Percentiles rank a stretch among this genome's conserved stretches.
phyloP scores from a whole-genome alignment of 2,113 vertebrate species.

The Mixornis gularis region DNA sequence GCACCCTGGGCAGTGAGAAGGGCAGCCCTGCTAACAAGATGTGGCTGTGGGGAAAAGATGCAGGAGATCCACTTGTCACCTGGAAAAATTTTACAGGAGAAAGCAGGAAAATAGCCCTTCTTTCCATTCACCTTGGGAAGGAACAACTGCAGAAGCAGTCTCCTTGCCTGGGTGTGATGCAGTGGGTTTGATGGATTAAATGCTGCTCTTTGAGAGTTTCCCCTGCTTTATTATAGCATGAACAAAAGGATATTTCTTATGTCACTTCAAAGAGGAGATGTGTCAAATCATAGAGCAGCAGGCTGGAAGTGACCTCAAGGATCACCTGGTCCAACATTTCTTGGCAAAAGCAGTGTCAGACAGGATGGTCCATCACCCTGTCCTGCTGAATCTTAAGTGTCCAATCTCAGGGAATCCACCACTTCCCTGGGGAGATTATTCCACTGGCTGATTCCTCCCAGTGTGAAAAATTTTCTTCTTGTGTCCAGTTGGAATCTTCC shows the following conservation, averaged over 20 bases:
- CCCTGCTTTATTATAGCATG: not conserved
- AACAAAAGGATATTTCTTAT: not conserved
- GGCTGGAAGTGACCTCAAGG: not conserved
- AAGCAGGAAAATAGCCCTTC: not conserved
- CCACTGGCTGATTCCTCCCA: not conserved
- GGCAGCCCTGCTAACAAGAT: not conserved
- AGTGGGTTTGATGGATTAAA: not conserved
- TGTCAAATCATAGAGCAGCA: not conserved
- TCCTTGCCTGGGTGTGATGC: not conserved
- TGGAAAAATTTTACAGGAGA: not conserved
- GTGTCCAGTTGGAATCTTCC: not conserved
- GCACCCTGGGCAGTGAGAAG: rapidly evolving
- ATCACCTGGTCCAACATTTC: not conserved
- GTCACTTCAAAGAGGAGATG: not conserved
- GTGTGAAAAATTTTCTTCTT: not conserved
- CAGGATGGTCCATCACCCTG: not conserved
- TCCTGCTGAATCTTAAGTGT: not conserved
- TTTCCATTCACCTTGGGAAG: not conserved
- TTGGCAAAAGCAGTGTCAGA: not conserved
- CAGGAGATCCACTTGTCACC: not conserved
- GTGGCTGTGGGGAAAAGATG: not conserved
- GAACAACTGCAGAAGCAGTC: not conserved
- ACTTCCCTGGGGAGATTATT: not conserved
- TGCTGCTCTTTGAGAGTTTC: not conserved
- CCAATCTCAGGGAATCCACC: not conserved